Conservation (phyloP, 2,797 vertebrate genomes). For the Squalus acanthias region DNA sequence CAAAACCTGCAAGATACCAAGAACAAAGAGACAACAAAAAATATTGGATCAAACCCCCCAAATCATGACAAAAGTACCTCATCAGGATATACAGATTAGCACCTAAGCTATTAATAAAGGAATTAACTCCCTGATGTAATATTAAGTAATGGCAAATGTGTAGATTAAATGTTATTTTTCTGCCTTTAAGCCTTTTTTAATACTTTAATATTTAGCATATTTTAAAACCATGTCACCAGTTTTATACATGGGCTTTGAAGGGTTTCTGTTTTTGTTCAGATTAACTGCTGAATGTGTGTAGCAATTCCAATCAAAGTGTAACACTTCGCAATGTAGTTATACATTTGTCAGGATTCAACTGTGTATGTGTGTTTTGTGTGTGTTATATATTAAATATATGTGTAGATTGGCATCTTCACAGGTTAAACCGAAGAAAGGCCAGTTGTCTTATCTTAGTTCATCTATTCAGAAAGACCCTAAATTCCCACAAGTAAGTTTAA, state of each 20-base stretch:
- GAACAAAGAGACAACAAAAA: background rate
- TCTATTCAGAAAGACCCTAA: background rate
- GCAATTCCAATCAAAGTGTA: background rate
- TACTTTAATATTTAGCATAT: background rate
- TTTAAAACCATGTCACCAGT: background rate
- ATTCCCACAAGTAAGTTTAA: background rate
- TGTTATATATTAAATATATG: background rate
- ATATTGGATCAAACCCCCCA: background rate
- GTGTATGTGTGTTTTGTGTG: background rate
- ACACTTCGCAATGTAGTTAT: background rate
- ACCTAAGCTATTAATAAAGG: background rate
- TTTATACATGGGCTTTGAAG: background rate
- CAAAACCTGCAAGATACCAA: background rate
- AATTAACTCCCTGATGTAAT: background rate
- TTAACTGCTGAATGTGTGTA: background rate
- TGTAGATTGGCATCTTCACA: background rate
- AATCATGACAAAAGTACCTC: background rate
- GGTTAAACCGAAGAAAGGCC: background rate
- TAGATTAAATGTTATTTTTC: background rate
- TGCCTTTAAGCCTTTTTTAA: background rate
- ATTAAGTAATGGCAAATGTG: background rate
- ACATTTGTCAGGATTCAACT: background rate
- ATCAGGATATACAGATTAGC: background rate
- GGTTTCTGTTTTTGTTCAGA: background rate
- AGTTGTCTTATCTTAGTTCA: background rate